These are phyloP conservation scores for Brachylomia viminalis DNA, from an alignment of 2,888 invertebrate genomes.

Conservation along the genomic window DNA sequence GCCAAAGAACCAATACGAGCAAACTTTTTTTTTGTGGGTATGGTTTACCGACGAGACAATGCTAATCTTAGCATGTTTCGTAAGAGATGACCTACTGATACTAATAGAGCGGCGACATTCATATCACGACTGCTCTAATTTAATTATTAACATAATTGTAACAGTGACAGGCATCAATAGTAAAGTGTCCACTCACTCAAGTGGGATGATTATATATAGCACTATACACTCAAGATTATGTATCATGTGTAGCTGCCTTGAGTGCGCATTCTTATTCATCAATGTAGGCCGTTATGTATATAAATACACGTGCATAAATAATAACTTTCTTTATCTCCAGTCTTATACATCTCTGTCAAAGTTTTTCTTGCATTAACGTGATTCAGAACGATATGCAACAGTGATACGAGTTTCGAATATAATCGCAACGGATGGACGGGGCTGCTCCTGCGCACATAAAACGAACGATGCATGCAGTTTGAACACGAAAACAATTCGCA, in stretches of 20 bases:
- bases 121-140: constrained; percentile 31
- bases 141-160: constrained; percentile 39
- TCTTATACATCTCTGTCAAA: constrained; percentile 63
- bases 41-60: constrained; percentile 11
- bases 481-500: constrained; percentile 63
- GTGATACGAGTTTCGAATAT: constrained; percentile 70
- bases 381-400: constrained; percentile 68
- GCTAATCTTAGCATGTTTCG: constrained; percentile 34
- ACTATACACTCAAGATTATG: constrained; percentile 38
- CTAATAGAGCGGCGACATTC: constrained; percentile 10
- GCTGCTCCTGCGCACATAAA: constrained; percentile 73
- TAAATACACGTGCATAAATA: constrained; percentile 55
- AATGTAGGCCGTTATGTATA: constrained; percentile 28
- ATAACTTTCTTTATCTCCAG: constrained; percentile 62
- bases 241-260: constrained; percentile 20
- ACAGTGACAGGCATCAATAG: constrained; percentile 32
- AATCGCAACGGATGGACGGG: constrained; percentile 70
- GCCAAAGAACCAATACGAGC: too few species aligned
- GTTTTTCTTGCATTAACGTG: constrained; percentile 63
- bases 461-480: constrained; percentile 74
- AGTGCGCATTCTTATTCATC: constrained; percentile 40
- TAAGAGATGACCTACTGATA: constrained; percentile 31
- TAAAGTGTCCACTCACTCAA: constrained; percentile 41
- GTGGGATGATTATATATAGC: constrained; percentile 23
- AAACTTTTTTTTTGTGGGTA: not conserved